These are phyloP conservation scores for Tetragonula clypearis DNA, from an alignment of 1,140 invertebrate genomes.

Conservation along the genomic window DNA sequence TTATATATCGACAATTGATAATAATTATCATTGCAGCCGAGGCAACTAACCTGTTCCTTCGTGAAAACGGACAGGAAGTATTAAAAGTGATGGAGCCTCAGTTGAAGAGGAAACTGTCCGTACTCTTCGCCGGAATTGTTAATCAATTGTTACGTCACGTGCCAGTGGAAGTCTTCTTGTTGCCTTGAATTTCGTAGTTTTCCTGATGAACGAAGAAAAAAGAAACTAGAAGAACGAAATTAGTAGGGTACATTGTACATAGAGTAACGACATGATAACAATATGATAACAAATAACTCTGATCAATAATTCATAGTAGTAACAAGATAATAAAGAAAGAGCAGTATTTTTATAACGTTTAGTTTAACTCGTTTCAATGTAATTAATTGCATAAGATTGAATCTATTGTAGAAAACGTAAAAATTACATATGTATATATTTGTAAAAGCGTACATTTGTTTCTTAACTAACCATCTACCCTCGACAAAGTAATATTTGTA, in stretches of 20 bases:
- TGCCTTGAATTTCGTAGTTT: conserved; percentile 76
- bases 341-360: neutral
- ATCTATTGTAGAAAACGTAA: neutral
- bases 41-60: conserved; percentile 88
- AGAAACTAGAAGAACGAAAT: neutral
- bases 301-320: neutral
- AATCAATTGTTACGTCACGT: conserved; percentile 86
- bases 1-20: too few relatives aligned
- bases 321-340: neutral
- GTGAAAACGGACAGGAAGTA: conserved; percentile 87
- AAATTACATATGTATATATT: conserved; percentile 29
- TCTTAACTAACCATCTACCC: neutral
- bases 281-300: neutral
- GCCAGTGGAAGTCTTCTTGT: conserved; percentile 84
- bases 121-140: conserved; percentile 85
- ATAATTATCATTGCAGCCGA: conserved; percentile 82
- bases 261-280: neutral
- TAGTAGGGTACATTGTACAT: neutral
- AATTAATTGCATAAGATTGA: neutral
- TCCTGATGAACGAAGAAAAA: neutral
- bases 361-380: neutral
- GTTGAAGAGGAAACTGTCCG: conserved; percentile 85
- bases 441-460: neutral
- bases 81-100: conserved; percentile 87
- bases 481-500: neutral